Evolutionary conservation across 2,113 vertebrate species (phyloP).

Genomic region (Anguilla rostrata): DNA sequence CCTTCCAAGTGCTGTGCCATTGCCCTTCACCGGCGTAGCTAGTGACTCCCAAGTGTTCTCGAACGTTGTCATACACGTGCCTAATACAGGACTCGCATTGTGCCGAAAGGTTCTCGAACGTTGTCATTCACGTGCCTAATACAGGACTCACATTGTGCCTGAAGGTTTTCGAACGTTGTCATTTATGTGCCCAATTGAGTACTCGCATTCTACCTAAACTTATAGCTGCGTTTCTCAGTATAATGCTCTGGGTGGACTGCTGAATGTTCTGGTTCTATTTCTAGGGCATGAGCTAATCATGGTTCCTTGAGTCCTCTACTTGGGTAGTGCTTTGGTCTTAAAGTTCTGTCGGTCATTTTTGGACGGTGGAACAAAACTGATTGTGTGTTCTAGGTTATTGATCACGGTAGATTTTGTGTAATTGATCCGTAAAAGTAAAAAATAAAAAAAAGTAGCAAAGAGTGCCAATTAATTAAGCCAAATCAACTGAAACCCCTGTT

Average conservation of each 20-base stretch:
- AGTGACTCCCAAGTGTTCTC: neutral
- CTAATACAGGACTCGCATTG: neutral
- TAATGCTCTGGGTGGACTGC: neutral
- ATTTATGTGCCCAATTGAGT: neutral
- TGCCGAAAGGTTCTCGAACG: neutral
- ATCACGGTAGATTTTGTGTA: neutral
- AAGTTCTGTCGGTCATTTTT: neutral
- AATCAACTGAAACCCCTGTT: neutral
- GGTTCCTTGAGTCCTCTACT: neutral
- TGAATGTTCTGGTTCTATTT: neutral
- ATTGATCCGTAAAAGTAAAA: too few relatives aligned
- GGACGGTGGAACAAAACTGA: neutral
- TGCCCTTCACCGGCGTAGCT: neutral
- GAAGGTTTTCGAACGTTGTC: neutral
- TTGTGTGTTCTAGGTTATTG: neutral
- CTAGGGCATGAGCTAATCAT: neutral
- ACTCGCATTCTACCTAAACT: neutral
- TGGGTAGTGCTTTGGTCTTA: neutral
- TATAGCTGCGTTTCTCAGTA: neutral
- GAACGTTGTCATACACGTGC: neutral
- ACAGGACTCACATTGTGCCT: neutral
- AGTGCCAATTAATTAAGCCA: neutral
- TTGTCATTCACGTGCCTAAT: neutral
- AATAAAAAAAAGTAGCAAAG: neutral
- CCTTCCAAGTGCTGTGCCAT: neutral